These are phyloP conservation scores for Danio albolineatus DNA, from an alignment of 2,797 vertebrate genomes.

Conservation along the genomic window DNA sequence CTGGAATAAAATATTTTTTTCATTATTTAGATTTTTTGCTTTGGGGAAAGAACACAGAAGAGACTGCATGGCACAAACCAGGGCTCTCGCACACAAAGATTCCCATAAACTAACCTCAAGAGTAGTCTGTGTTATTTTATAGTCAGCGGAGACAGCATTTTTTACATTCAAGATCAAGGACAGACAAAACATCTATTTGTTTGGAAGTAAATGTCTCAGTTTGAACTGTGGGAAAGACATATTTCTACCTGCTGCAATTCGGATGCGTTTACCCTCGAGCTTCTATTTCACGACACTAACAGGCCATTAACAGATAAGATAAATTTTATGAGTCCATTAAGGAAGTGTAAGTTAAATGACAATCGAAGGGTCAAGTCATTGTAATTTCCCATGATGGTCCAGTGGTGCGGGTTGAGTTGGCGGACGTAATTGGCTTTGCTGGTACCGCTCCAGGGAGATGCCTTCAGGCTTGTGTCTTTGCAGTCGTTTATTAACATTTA, in stretches of 20 bases:
- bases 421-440: conserved; percentile 51
- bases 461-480: conserved; percentile 42
- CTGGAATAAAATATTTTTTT: too few species aligned
- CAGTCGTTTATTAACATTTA: conserved; percentile 57
- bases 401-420: conserved; percentile 44
- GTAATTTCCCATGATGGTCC: conserved; percentile 53
- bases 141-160: neutral
- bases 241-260: conserved; percentile 21
- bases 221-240: conserved; percentile 16
- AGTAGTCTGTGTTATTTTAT: neutral
- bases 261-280: conserved; percentile 25
- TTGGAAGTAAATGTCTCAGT: conserved; percentile 45
- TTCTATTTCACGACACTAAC: conserved; percentile 49
- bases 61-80: neutral
- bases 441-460: conserved; percentile 40
- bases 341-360: conserved; percentile 57
- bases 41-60: neutral
- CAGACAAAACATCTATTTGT: neutral
- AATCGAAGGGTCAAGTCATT: conserved; percentile 56
- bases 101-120: neutral
- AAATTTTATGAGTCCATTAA: conserved; percentile 55
- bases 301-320: conserved; percentile 58
- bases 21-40: too few species aligned
- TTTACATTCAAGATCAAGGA: neutral
- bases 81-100: neutral